Evolutionary conservation across 2,797 vertebrate genomes (phyloP), one percentile per base, ranked within the genome.

Genomic region (Hozukius guyotensis): DNA sequence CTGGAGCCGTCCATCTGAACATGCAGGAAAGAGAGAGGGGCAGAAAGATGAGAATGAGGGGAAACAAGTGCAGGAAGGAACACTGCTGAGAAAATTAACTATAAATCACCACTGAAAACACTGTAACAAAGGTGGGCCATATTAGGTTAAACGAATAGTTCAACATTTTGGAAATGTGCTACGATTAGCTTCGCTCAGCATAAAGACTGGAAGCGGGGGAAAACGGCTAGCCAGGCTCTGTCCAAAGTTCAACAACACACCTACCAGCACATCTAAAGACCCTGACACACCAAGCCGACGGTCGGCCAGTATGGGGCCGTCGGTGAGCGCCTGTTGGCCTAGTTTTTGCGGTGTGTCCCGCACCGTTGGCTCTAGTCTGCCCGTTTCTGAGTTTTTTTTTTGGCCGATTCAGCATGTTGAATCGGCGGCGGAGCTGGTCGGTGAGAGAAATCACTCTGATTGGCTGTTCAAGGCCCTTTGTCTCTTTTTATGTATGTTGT

Each of bases 1-100:
- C 94, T 87, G 78, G 88, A 93, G 53, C 94, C 94, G 60, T 96
- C 96, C 95, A 93, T 94, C 96, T 96, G 90, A 91, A 65, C 82
- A 80, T 66, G 80, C 81, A 84, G 64, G 77, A 81, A 83, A 72
- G 64, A 88, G 67, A 85, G 38, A 67, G 42, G 53, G 62, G 72
- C 55, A 90, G 81, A 86, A 8, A 73, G 68, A 76, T 70, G 79
- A 89, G 69, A 89, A 83, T 74, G 64, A 89, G 22, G 66, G 65
- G 63, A 85, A 89, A 81, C 60, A 49, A 87, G 81, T 18, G 68
- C 27, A 86, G 72, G 67, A 89, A 75, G 66, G 31, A 69, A 81
- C 72, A 75, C 60, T 27, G 31, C 32, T 24, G 36, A 65, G 66
- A 24, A 71, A 77, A 66, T 27, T 25, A 18, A 73, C 77, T 49